Percentiles rank a stretch among this genome's conserved stretches.
Evolutionary conservation across 30 jellyfish, hydroid and myxozoan genomes (phyloP).

Genomic region (Hydractinia symbiolongicarpus): DNA sequence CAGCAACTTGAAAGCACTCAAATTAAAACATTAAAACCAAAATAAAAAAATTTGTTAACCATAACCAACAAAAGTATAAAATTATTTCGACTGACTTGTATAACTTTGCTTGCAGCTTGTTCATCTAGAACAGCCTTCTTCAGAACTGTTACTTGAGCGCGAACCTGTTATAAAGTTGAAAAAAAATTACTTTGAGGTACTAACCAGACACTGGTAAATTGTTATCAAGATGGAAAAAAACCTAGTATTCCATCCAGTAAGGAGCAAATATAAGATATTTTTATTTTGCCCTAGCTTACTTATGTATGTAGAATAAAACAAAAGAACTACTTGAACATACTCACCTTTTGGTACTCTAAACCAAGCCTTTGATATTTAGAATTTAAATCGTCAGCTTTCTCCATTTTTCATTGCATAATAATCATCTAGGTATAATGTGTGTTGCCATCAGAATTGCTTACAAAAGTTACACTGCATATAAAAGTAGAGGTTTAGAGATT

Average conservation of each 20-base stretch:
- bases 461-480: no score
- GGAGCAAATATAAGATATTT: no score
- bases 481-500: no score
- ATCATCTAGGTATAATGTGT: no score
- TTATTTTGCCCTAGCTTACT: no score
- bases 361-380: constrained; percentile 75
- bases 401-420: no score
- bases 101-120: constrained; percentile 52
- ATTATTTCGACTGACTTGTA: constrained; percentile 42
- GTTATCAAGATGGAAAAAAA: neutral
- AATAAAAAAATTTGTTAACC: neutral
- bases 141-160: constrained; percentile 92
- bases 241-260: neutral
- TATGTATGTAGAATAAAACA: neutral
- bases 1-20: neutral
- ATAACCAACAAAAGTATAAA: no score
- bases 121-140: constrained; percentile 93
- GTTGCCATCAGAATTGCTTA: no score
- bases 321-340: neutral
- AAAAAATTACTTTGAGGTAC: neutral
- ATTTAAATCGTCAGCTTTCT: constrained; percentile 5
- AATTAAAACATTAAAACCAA: neutral
- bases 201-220: neutral
- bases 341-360: constrained; percentile 84
- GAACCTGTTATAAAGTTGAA: constrained; percentile 45